A percentile compares a stretch with the other conserved stretches of the same genome.
Conservation (phyloP, 2,797 vertebrate species). For the Semotilus atromaculatus region DNA sequence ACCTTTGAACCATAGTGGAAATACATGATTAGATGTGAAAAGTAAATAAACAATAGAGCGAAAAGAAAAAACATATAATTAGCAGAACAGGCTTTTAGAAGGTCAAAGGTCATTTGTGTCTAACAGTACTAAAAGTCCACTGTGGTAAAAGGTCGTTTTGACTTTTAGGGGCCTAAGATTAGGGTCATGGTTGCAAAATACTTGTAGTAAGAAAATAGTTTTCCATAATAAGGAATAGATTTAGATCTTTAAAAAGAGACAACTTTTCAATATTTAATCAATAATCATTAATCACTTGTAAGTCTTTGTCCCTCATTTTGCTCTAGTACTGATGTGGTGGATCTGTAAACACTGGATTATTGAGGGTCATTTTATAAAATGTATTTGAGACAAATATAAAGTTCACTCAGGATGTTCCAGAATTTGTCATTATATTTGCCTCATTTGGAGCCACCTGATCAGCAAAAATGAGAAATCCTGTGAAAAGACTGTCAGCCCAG, state of each 20-base stretch:
- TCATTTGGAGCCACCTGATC: slow-evolving; percentile 85
- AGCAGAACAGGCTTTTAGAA: background rate
- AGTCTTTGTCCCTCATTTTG: background rate
- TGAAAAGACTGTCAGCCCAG: slow-evolving; percentile 98
- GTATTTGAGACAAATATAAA: background rate
- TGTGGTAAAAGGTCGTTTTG: background rate
- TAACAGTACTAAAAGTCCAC: background rate
- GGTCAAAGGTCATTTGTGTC: background rate
- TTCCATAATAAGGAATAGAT: background rate
- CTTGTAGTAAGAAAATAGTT: background rate
- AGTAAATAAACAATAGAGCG: background rate
- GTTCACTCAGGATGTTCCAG: slow-evolving; percentile 59
- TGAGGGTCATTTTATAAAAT: background rate
- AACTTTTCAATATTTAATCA: background rate
- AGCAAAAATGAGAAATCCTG: slow-evolving; percentile 94
- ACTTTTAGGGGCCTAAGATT: background rate
- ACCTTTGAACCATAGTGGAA: background rate
- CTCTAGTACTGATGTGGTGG: background rate
- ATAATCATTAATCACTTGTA: background rate
- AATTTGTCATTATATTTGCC: slow-evolving; percentile 72
- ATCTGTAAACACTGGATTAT: background rate
- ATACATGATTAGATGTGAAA: slow-evolving; percentile 3
- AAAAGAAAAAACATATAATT: no score
- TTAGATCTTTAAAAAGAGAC: background rate
- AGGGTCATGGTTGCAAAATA: background rate